These are phyloP conservation scores for Cosmia pyralina DNA, from an alignment of 2,888 invertebrate genomes.

Conservation along the genomic window DNA sequence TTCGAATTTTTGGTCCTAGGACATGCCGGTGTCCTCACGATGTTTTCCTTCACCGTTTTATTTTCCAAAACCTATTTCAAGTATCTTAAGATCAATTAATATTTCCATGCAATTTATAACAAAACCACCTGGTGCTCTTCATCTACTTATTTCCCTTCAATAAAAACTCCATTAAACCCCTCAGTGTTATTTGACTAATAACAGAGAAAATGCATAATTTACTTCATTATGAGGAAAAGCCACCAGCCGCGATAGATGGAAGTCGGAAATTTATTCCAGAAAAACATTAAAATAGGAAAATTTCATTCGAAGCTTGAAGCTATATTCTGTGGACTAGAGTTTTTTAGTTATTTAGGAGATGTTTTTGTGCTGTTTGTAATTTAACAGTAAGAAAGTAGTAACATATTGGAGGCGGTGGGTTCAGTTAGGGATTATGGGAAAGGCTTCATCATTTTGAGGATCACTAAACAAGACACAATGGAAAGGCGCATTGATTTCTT, in stretches of 20 bases:
- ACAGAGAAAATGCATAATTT: slow-evolving; percentile 78
- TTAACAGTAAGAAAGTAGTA: neutral
- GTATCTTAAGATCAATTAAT: no score
- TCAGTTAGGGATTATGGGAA: no score
- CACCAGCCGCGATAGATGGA: slow-evolving; percentile 64
- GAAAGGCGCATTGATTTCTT: neutral
- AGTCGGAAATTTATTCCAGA: slow-evolving; percentile 69
- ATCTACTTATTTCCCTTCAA: neutral
- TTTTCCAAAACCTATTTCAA: neutral
- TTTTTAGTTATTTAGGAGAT: slow-evolving; percentile 38
- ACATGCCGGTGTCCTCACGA: no score
- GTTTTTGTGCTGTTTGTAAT: slow-evolving; percentile 24
- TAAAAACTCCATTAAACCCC: slow-evolving; percentile 46
- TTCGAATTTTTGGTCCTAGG: no score
- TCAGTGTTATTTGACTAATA: slow-evolving; percentile 69
- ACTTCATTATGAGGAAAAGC: slow-evolving; percentile 72
- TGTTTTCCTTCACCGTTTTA: no score
- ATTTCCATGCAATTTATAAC: neutral
- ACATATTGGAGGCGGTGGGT: neutral
- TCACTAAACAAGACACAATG: neutral
- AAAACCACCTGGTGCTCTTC: neutral
- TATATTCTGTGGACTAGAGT: slow-evolving; percentile 12
- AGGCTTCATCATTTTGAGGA: neutral
- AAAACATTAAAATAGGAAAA: slow-evolving; percentile 61
- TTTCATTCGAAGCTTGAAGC: slow-evolving; percentile 64